Evolutionary conservation across 1,140 invertebrate species (phyloP), one percentile per base, ranked within the genome.

Genomic region (Melanaphis sacchari): DNA sequence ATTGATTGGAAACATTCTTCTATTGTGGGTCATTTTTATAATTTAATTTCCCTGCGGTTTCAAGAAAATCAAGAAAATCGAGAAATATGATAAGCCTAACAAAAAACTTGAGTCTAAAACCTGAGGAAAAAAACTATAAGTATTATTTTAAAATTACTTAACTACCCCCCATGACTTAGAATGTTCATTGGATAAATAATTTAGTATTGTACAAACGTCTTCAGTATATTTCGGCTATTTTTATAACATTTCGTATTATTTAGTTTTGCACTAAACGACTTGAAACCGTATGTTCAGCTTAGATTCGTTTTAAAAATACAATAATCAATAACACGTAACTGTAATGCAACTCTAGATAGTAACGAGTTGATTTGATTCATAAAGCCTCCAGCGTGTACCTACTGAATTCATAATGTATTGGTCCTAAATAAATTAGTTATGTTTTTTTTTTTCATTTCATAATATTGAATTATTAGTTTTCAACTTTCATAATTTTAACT

Each of bases 1-100:
- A 76, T 76, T 76, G 59, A 76, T 76, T 76, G 59, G 36, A 76
- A 76, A 76, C 59, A 76, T 76, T 76, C 59, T n/a, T 76, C 31
- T 76, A 76, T 36, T 76, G 59, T n/a, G 36, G 31, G 59, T 76
- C n/a, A 76, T 76, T 36, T 76, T 76, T 76, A 76, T 76, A 76
- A 76, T 76, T 76, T 76, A 76, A 76, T 76, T 76, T 76, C 59
- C 59, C 31, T 76, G 59, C 5, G 59, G 59, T 76, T 76, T 76
- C 59, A 36, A 76, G 59, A 36, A 76, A 76, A 76, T 76, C 59
- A 36, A 76, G 59, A 36, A 76, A 76, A 76, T 76, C n/a, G 59
- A 76, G 59, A 76, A n/a, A 76, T 76, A 36, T n/a, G 59, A 36
- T 76, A 76, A 76, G 59, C 59, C 59, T 76, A 36, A 76, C 59